Conservation (phyloP, 2,888 invertebrate species). For the Geotrupes spiniger region DNA sequence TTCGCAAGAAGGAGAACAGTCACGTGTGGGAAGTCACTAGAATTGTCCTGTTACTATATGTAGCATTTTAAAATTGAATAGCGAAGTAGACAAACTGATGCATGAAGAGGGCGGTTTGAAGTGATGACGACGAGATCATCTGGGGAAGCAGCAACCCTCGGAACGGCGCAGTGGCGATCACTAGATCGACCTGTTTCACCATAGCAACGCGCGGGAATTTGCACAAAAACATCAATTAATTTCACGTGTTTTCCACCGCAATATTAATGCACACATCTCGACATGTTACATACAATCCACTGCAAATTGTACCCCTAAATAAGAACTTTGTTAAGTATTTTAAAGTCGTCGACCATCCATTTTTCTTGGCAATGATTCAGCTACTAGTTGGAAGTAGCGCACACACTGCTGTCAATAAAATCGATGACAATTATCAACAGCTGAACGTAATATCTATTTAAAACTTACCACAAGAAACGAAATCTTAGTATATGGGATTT, state of each 20-base stretch:
- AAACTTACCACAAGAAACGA: too few relatives aligned
- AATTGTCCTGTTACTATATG: conserved; percentile 18
- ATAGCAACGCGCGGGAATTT: conserved; percentile 47
- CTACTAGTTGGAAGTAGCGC: too few relatives aligned
- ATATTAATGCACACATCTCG: background rate
- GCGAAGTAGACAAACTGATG: conserved; percentile 26
- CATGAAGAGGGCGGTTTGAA: conserved; percentile 20
- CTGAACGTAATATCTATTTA: too few relatives aligned
- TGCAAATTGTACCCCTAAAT: too few relatives aligned
- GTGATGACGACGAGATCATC: conserved; percentile 25
- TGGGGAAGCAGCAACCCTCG: conserved; percentile 31
- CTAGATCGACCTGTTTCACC: conserved; percentile 45
- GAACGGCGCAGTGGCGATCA: conserved; percentile 39
- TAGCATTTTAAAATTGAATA: conserved; percentile 23
- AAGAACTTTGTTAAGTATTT: too few relatives aligned
- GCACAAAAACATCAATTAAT: conserved; percentile 38
- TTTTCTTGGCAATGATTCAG: too few relatives aligned
- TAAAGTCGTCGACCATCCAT: too few relatives aligned
- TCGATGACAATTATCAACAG: too few relatives aligned
- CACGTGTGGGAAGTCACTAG: conserved; percentile 7
- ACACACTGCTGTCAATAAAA: too few relatives aligned
- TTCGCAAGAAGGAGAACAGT: conserved; percentile 5
- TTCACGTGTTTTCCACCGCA: conserved; percentile 13
- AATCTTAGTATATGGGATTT: too few relatives aligned
- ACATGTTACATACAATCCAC: too few relatives aligned